Conservation (phyloP, 2,888 invertebrate genomes). For the Candidula unifasciata region DNA sequence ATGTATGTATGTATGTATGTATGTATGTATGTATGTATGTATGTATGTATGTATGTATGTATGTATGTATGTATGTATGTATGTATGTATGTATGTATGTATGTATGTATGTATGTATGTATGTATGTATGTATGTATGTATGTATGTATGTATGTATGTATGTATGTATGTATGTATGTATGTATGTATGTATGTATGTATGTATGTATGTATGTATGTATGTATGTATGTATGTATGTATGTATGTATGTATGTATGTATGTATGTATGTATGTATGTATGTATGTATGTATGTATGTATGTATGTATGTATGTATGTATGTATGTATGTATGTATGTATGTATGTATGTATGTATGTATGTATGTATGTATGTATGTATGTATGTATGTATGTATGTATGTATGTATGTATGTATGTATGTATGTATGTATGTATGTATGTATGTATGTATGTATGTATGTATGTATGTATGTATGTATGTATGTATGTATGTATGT, state of each 20-base stretch:
- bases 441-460: too few relatives aligned
- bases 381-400: too few relatives aligned
- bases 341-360: too few relatives aligned
- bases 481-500: too few relatives aligned
- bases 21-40: conserved; percentile 23
- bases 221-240: background rate
- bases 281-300: background rate
- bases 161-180: background rate
- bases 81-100: background rate
- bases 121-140: conserved; percentile 5
- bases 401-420: too few relatives aligned
- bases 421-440: too few relatives aligned
- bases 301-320: too few relatives aligned
- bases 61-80: conserved; percentile 19
- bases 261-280: background rate
- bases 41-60: conserved; percentile 3
- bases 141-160: background rate
- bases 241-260: background rate
- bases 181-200: background rate
- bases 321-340: too few relatives aligned
- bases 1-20: conserved; percentile 14
- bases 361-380: too few relatives aligned
- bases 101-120: background rate
- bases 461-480: too few relatives aligned
- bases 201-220: background rate